phyloP scores from a whole-genome alignment of 2,888 invertebrate genomes.

The Hyposoter didymator region DNA sequence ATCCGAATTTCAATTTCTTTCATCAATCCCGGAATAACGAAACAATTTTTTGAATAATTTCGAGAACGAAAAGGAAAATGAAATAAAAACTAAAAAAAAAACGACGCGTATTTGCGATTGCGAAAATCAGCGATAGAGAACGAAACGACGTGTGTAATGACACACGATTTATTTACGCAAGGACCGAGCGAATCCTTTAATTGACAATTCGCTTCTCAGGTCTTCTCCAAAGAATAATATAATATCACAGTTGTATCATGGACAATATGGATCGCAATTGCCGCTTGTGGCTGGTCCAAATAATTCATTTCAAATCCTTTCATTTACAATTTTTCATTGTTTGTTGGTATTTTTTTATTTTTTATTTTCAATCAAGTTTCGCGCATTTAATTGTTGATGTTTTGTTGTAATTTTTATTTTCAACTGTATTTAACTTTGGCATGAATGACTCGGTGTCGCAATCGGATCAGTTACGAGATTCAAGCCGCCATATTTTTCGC shows the following conservation, averaged over 20 bases:
- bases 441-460: conserved; percentile 33
- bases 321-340: conserved; percentile 15
- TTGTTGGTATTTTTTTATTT: too few species aligned
- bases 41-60: conserved; percentile 25
- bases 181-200: conserved; percentile 51
- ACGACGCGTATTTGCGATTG: conserved; percentile 25
- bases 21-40: conserved; percentile 22
- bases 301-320: conserved; percentile 12
- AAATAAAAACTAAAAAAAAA: background rate
- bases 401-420: conserved; percentile 21
- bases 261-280: conserved; percentile 76
- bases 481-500: conserved; percentile 29
- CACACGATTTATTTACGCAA: conserved; percentile 33
- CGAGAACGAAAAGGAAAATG: background rate
- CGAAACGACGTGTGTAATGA: conserved; percentile 33
- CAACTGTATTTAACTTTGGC: conserved; percentile 35
- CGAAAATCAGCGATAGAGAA: conserved; percentile 51
- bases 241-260: conserved; percentile 84
- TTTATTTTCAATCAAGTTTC: conserved; percentile 7
- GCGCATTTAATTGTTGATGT: conserved; percentile 11
- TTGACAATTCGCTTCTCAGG: conserved; percentile 49
- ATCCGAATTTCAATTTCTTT: conserved; percentile 24
- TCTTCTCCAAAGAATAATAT: conserved; percentile 76
- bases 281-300: conserved; percentile 60
- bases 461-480: conserved; percentile 29